These are phyloP conservation scores for Apodemia hepburni DNA, from an alignment of 2,888 invertebrate genomes.

Conservation along the genomic window DNA sequence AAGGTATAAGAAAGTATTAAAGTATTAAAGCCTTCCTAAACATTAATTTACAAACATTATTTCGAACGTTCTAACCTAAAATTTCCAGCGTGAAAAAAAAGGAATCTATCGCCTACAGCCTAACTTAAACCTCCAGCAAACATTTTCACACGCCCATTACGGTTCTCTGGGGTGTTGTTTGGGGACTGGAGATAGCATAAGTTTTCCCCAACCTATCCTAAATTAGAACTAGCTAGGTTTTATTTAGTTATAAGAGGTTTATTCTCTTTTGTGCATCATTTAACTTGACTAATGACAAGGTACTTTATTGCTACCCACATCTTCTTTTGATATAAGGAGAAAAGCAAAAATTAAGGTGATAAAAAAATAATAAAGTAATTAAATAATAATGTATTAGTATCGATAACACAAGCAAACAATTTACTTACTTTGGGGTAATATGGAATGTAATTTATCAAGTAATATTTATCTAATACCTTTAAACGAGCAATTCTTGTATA, in stretches of 20 bases:
- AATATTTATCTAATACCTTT: too few relatives aligned
- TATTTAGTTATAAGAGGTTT: neutral
- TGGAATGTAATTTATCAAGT: too few relatives aligned
- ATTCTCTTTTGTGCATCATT: neutral
- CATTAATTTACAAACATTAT: neutral
- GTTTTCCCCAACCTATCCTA: constrained; percentile 25
- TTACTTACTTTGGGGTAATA: too few relatives aligned
- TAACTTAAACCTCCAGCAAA: constrained; percentile 44
- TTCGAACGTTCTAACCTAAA: neutral
- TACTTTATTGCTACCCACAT: constrained; percentile 14
- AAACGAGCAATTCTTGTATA: too few relatives aligned
- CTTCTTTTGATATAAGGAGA: too few relatives aligned
- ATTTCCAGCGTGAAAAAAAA: neutral
- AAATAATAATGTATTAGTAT: too few relatives aligned
- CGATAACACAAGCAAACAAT: too few relatives aligned
- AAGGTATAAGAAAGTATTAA: too few relatives aligned
- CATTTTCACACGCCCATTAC: constrained; percentile 63
- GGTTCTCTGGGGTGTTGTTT: constrained; percentile 49
- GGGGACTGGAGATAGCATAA: constrained; percentile 50
- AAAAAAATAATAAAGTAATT: too few relatives aligned
- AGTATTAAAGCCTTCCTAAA: too few relatives aligned
- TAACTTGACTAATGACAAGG: constrained; percentile 9
- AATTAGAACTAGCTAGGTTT: constrained; percentile 11
- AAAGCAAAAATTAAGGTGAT: too few relatives aligned
- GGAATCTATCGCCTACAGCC: constrained; percentile 4